These are phyloP conservation scores for Enteromius anoplus DNA, from an alignment of 2,797 vertebrate genomes.

Conservation along the genomic window DNA sequence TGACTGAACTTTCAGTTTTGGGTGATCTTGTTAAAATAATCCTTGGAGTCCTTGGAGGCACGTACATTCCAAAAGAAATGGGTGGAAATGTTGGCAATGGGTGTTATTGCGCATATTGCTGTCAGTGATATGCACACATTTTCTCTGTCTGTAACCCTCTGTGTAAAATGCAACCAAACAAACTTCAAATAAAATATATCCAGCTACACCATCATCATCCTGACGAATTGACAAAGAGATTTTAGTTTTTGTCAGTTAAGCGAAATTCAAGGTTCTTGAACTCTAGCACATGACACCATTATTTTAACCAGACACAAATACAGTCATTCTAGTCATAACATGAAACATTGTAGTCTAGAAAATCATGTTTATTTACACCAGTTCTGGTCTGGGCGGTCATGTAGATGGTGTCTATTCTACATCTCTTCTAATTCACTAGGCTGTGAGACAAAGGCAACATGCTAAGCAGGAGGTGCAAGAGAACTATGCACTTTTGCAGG, in stretches of 20 bases:
- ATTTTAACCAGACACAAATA: not conserved
- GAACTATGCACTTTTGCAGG: slow-evolving; percentile 60
- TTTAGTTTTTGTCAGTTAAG: not conserved
- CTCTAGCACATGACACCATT: not conserved
- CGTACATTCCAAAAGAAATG: not conserved
- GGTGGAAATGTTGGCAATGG: not conserved
- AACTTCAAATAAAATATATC: not conserved
- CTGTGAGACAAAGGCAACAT: slow-evolving; percentile 70
- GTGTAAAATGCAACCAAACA: not conserved
- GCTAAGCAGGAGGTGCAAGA: slow-evolving; percentile 66
- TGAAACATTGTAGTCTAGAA: not conserved
- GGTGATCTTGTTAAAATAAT: slow-evolving; percentile 1
- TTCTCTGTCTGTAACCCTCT: not conserved
- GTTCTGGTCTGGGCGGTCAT: not conserved
- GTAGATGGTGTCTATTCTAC: slow-evolving; percentile 3
- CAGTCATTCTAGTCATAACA: not conserved
- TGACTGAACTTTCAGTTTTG: not conserved
- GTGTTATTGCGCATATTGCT: not conserved
- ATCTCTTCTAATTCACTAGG: slow-evolving; percentile 60
- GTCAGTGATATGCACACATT: not conserved
- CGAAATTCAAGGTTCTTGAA: not conserved
- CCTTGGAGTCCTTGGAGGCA: not conserved
- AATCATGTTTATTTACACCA: not conserved
- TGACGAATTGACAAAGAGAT: not conserved
- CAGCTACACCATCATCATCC: no score